Evolutionary conservation across 2,888 invertebrate species (phyloP).

Genomic region (Mechanitis messenoides): DNA sequence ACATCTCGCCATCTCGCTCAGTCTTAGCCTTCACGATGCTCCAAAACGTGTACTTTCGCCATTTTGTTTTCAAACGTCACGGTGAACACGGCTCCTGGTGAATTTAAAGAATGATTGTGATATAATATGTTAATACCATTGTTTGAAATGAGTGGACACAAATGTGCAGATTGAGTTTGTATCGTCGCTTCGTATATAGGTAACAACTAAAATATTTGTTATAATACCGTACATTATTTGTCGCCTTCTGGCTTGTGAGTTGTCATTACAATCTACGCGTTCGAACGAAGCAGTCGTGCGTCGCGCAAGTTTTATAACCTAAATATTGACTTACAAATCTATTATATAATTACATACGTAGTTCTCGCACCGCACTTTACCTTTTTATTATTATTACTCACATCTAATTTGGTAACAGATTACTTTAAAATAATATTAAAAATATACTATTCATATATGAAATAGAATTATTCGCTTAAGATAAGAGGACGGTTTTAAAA

Average conservation of each 20-base stretch:
- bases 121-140: neutral
- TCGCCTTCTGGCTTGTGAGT: neutral
- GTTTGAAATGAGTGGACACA: neutral
- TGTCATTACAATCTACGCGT: neutral
- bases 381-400: too few species aligned
- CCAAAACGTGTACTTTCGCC: conserved; percentile 36
- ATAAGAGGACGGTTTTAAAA: too few species aligned
- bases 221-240: neutral
- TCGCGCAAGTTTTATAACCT: too few species aligned
- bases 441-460: too few species aligned
- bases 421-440: too few species aligned
- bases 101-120: conserved; percentile 8
- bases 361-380: too few species aligned
- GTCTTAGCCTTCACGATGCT: conserved; percentile 17
- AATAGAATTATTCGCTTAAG: too few species aligned
- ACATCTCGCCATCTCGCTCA: conserved; percentile 19
- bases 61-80: conserved; percentile 45
- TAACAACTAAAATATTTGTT: neutral
- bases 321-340: too few species aligned
- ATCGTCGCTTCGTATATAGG: conserved; percentile 1
- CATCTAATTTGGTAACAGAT: too few species aligned
- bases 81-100: conserved; percentile 32
- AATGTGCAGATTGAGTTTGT: neutral
- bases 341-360: too few species aligned
- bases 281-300: neutral